Evolutionary conservation across 1,140 invertebrate species (phyloP), one percentile per base, ranked within the genome.

Genomic region (Helicoverpa armigera): DNA sequence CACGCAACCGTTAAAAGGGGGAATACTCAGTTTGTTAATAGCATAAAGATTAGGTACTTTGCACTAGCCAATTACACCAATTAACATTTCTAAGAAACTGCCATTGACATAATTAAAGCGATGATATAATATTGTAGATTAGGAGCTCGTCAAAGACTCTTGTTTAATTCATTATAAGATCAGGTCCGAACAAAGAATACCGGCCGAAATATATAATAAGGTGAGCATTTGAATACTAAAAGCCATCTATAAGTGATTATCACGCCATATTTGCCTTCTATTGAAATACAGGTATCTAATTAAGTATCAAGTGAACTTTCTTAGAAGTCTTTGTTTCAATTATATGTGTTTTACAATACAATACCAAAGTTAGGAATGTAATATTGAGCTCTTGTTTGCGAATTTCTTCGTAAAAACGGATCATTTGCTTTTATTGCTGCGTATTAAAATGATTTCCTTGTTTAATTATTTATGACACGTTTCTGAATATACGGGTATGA

Each of bases 81-180:
- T 79, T 79, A 82, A 82, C 69, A 78, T 73, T 82, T 82, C 75
- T 65, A 29, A 77, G 75, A 35, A 82, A 16, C 51, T 80, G 70
- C 43, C 73, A 53, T 74, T 54, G 69, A 63, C 79, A 61, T 74
- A 73, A 67, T 74, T 80, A 74, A 54, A 18, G 61, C 35, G 73
- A 81, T 80, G 70, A 75, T 74, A 80, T 63, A 80, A 80, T 74
- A 74, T 53, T 61, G 29, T 51, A 63, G 43, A 76, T 76, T 76
- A 76, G 43, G 58, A 14, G 58, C 18, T 23, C 23, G 48, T 50
- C 48, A 73, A 61, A 60, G 56, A 31, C 23, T 53, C 54, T 58
- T 54, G 56, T 35, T 74, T 35, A 58, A 80, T 65, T 75, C 23
- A 75, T 23, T n/a, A 56, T 50, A 43, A 51, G 0, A 7, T 31